These are phyloP conservation scores for Leptestheria dahalacensis DNA, from an alignment of 1,140 invertebrate species.

Conservation along the genomic window DNA sequence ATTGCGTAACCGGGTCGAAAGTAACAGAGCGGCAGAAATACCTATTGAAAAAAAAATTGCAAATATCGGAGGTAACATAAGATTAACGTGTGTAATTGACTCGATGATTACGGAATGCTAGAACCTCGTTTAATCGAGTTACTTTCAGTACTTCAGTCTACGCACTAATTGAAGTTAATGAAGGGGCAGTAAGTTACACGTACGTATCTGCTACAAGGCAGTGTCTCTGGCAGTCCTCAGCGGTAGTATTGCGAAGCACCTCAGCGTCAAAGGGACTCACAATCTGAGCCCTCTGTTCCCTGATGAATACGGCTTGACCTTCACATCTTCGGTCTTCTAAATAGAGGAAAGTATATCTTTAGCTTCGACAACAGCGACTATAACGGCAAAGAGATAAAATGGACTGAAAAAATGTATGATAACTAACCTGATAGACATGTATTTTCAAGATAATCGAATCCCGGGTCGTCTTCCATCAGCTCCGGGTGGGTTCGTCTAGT, in stretches of 20 bases:
- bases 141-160: neutral
- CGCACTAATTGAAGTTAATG: too few relatives aligned
- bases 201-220: slow-evolving; percentile 60
- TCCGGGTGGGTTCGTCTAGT: slow-evolving; percentile 70
- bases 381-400: too few relatives aligned
- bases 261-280: slow-evolving; percentile 74
- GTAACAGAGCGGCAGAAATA: slow-evolving; percentile 80
- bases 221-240: slow-evolving; percentile 66
- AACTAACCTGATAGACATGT: slow-evolving; percentile 63
- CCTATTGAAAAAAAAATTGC: slow-evolving; percentile 27
- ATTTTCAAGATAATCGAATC: slow-evolving; percentile 79
- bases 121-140: too few relatives aligned
- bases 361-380: too few relatives aligned
- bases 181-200: neutral
- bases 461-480: slow-evolving; percentile 62
- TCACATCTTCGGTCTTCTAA: slow-evolving; percentile 67
- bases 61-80: neutral
- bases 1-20: slow-evolving; percentile 66
- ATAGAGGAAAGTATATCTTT: slow-evolving; percentile 21
- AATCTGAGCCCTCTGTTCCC: slow-evolving; percentile 72
- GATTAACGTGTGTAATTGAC: too few relatives aligned
- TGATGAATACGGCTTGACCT: slow-evolving; percentile 66
- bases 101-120: too few relatives aligned
- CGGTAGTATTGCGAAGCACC: slow-evolving; percentile 62
- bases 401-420: neutral